phyloP scores from a whole-genome alignment of 2,113 vertebrate species.

The Ivindomyrus marchei region DNA sequence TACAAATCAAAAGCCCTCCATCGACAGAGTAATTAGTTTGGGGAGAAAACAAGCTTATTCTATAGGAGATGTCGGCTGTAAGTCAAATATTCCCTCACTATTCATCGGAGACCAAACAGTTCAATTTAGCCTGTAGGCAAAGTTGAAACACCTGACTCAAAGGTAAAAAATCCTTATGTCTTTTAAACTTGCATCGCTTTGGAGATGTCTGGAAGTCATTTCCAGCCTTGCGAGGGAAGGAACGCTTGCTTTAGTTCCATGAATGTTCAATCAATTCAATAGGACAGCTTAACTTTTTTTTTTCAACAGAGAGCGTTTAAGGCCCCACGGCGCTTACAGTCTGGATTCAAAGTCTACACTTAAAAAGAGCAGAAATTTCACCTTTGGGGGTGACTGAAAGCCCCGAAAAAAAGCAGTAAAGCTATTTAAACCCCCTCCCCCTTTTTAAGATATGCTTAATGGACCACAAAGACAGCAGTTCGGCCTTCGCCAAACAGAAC shows the following conservation, averaged over 20 bases:
- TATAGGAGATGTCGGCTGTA: slow-evolving; percentile 41
- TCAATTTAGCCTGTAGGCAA: slow-evolving; percentile 62
- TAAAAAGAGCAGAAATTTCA: slow-evolving; percentile 56
- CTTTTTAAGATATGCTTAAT: slow-evolving; percentile 28
- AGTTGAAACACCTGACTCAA: slow-evolving; percentile 60
- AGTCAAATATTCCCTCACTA: slow-evolving; percentile 42
- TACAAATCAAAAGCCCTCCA: background rate
- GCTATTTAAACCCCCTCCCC: slow-evolving; percentile 27
- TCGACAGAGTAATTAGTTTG: slow-evolving; percentile 7
- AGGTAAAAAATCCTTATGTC: slow-evolving; percentile 60
- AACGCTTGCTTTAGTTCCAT: slow-evolving; percentile 61
- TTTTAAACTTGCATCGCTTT: slow-evolving; percentile 54
- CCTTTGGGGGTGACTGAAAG: slow-evolving; percentile 46
- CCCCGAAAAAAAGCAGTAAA: slow-evolving; percentile 35
- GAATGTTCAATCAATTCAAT: slow-evolving; percentile 73
- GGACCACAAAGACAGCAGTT: slow-evolving; percentile 16
- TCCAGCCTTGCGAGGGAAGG: slow-evolving; percentile 55
- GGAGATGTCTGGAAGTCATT: slow-evolving; percentile 70
- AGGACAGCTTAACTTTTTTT: slow-evolving; percentile 60
- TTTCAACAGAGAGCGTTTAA: slow-evolving; percentile 49
- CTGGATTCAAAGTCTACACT: slow-evolving; percentile 54
- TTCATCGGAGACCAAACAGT: slow-evolving; percentile 54
- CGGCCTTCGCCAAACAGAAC: slow-evolving; percentile 16
- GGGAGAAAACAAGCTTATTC: slow-evolving; percentile 16
- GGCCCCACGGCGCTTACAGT: slow-evolving; percentile 58